phyloP scores from a whole-genome alignment of 2,888 invertebrate genomes.

The Tetramorium bicarinatum region DNA sequence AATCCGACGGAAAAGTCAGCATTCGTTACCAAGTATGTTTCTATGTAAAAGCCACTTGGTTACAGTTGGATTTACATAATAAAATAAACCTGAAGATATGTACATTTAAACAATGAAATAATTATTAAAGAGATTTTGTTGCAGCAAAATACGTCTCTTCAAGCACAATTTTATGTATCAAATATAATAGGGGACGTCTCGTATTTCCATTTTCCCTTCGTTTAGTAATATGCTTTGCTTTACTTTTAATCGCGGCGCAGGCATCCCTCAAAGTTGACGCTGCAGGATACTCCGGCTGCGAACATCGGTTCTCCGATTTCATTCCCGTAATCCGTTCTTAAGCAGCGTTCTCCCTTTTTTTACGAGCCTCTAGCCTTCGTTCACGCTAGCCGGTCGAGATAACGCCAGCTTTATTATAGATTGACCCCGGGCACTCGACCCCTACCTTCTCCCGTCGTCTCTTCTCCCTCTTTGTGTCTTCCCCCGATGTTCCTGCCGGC shows the following conservation, averaged over 20 bases:
- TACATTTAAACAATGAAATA: neutral
- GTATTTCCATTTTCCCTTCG: slow-evolving; percentile 8
- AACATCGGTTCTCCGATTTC: slow-evolving; percentile 80
- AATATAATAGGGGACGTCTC: neutral
- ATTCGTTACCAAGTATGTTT: slow-evolving; percentile 57
- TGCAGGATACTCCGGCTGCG: slow-evolving; percentile 35
- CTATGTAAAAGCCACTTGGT: neutral
- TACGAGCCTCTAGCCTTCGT: slow-evolving; percentile 81
- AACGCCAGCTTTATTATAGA: slow-evolving; percentile 85
- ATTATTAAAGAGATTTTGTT: neutral
- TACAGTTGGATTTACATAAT: neutral
- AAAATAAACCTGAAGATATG: neutral
- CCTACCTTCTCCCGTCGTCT: slow-evolving; percentile 68
- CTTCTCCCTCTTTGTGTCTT: slow-evolving; percentile 68
- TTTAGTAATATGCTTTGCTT: slow-evolving; percentile 20
- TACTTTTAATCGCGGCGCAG: slow-evolving; percentile 39
- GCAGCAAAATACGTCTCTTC: neutral
- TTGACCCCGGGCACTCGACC: slow-evolving; percentile 84
- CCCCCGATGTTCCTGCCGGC: slow-evolving; percentile 69
- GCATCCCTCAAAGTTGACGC: slow-evolving; percentile 34
- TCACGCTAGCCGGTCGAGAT: slow-evolving; percentile 82
- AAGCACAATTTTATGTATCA: neutral
- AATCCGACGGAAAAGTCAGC: slow-evolving; percentile 53
- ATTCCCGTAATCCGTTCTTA: slow-evolving; percentile 85
- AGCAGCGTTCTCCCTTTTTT: slow-evolving; percentile 83